Conservation (phyloP, 2,113 vertebrate genomes). For the Heterotis niloticus region DNA sequence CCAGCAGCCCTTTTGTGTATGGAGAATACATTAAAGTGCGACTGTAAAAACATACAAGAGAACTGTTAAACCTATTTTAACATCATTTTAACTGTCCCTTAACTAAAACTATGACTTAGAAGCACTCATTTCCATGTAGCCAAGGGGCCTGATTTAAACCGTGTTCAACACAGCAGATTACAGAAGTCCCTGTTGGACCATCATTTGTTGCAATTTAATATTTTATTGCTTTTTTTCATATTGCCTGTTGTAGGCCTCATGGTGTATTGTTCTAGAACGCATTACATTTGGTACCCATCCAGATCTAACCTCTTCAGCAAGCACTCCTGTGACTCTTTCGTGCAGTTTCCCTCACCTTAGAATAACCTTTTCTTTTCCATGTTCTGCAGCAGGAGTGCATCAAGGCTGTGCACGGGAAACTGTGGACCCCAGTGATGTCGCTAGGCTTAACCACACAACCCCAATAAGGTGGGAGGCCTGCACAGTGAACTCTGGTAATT, state of each 20-base stretch:
- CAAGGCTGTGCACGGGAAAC: background rate
- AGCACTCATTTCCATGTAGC: background rate
- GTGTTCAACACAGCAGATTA: background rate
- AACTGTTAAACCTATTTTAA: background rate
- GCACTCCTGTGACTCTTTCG: no score
- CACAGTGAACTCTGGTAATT: constrained; percentile 4
- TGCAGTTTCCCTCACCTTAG: background rate
- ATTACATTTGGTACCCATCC: background rate
- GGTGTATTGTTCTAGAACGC: background rate
- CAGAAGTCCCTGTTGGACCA: background rate
- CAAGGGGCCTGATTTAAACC: background rate
- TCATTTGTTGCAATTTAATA: background rate
- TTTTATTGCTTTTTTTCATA: background rate
- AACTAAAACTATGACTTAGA: background rate
- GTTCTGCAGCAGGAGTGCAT: background rate
- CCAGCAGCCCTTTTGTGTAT: constrained; percentile 3
- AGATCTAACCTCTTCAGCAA: background rate
- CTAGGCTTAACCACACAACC: background rate
- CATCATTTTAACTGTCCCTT: background rate
- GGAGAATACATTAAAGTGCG: background rate
- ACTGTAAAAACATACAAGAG: background rate
- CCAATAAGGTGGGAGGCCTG: background rate
- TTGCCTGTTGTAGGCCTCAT: background rate
- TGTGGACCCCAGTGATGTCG: background rate
- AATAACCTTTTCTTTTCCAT: background rate